A percentile compares a stretch with the other conserved stretches of the same genome.
Conservation (phyloP, 2,888 invertebrate genomes). For the Altica lythri region DNA sequence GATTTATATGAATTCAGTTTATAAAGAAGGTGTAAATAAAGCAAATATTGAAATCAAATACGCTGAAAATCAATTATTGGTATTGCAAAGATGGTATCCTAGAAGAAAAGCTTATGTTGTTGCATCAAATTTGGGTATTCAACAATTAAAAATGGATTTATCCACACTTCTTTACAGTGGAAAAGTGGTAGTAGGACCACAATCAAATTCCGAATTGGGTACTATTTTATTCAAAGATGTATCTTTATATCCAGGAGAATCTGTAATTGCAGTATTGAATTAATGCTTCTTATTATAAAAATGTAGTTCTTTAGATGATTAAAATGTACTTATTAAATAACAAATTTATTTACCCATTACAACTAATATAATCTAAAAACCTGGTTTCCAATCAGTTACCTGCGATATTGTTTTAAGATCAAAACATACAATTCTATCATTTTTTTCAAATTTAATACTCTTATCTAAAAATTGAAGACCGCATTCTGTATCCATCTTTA, state of each 20-base stretch:
- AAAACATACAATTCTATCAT: slow-evolving; percentile 82
- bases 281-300: no score
- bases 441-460: slow-evolving; percentile 67
- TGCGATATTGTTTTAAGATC: slow-evolving; percentile 66
- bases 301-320: no score
- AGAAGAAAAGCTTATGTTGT: slow-evolving; percentile 77
- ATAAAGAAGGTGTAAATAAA: slow-evolving; percentile 66
- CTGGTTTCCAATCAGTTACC: slow-evolving; percentile 83
- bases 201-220: slow-evolving; percentile 52
- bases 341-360: no score
- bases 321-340: no score
- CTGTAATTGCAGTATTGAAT: slow-evolving; percentile 63
- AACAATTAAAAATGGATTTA: slow-evolving; percentile 68
- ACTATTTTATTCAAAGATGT: slow-evolving; percentile 62
- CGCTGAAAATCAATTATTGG: slow-evolving; percentile 65
- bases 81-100: slow-evolving; percentile 80
- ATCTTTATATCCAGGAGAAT: slow-evolving; percentile 64
- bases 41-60: slow-evolving; percentile 73
- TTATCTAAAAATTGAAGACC: slow-evolving; percentile 77
- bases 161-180: slow-evolving; percentile 80
- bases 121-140: slow-evolving; percentile 72
- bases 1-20: slow-evolving; percentile 73
- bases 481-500: slow-evolving; percentile 87
- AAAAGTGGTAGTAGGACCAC: slow-evolving; percentile 62
- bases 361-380: no score